These are phyloP conservation scores for Sarcophaga variegata DNA, from an alignment of 2,888 invertebrate species.

Conservation along the genomic window DNA sequence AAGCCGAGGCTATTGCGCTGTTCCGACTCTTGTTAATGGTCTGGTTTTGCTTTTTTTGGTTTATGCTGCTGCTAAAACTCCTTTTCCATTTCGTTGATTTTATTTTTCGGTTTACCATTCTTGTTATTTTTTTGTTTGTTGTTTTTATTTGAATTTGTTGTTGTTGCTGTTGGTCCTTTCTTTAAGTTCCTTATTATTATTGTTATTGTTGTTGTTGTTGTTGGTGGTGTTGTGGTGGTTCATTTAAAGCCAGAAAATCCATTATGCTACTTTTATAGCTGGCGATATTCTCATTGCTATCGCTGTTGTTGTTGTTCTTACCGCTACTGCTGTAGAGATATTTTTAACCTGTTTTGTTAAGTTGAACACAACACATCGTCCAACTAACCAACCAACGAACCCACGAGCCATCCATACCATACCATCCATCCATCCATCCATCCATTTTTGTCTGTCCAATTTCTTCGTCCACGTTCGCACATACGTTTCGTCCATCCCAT, in stretches of 20 bases:
- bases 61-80: conserved; percentile 54
- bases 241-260: conserved; percentile 28
- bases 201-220: conserved; percentile 63
- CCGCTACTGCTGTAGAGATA: conserved; percentile 43
- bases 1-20: conserved; percentile 47
- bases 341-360: conserved; percentile 80
- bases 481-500: conserved; percentile 71
- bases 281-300: conserved; percentile 71
- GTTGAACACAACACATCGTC: conserved; percentile 73
- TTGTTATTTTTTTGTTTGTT: neutral
- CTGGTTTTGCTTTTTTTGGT: conserved; percentile 22
- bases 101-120: conserved; percentile 57
- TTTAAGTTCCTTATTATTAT: conserved; percentile 61
- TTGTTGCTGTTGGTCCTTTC: conserved; percentile 36
- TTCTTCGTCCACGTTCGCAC: no score
- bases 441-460: neutral
- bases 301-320: conserved; percentile 45
- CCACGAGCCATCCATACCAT: neutral
- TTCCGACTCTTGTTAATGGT: conserved; percentile 45
- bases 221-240: conserved; percentile 15
- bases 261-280: conserved; percentile 70
- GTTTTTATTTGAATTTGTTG: conserved; percentile 6
- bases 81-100: conserved; percentile 67
- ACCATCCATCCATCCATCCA: neutral
- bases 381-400: conserved; percentile 64